Conservation (phyloP, 2,888 invertebrate species). For the Harpagoxenus sublaevis region DNA sequence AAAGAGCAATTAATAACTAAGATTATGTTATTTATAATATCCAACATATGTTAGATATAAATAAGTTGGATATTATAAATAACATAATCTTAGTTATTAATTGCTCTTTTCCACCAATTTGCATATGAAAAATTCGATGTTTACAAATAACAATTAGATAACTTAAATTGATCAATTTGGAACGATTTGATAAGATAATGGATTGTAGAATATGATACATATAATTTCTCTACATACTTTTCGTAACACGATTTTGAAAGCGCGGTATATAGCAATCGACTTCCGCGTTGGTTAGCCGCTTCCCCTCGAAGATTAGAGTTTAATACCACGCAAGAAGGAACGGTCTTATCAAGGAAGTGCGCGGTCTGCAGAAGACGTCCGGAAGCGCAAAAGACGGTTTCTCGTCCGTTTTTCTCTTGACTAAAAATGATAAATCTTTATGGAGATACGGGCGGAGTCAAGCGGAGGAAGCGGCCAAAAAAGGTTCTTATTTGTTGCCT, state of each 20-base stretch:
- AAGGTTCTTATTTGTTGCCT: neutral
- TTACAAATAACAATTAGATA: too few species aligned
- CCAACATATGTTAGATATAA: too few species aligned
- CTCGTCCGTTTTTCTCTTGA: constrained; percentile 48
- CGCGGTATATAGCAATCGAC: constrained; percentile 49
- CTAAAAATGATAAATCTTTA: constrained; percentile 44
- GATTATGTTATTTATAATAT: too few species aligned
- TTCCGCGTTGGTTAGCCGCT: constrained; percentile 81
- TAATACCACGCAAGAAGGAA: constrained; percentile 53
- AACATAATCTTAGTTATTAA: too few species aligned
- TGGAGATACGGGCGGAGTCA: constrained; percentile 13
- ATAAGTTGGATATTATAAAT: too few species aligned
- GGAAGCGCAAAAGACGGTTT: constrained; percentile 61
- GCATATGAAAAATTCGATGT: too few species aligned
- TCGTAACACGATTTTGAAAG: constrained; percentile 38
- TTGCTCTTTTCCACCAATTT: too few species aligned
- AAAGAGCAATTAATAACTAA: too few species aligned
- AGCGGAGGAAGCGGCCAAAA: constrained; percentile 12
- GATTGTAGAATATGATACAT: neutral
- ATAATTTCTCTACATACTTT: constrained; percentile 12
- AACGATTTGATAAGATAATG: neutral
- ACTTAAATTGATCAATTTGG: neutral
- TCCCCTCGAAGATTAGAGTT: constrained; percentile 75
- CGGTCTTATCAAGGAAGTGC: constrained; percentile 73
- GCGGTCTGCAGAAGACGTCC: constrained; percentile 69